Conservation (phyloP, 2,888 invertebrate genomes). For the Anorthoa munda region DNA sequence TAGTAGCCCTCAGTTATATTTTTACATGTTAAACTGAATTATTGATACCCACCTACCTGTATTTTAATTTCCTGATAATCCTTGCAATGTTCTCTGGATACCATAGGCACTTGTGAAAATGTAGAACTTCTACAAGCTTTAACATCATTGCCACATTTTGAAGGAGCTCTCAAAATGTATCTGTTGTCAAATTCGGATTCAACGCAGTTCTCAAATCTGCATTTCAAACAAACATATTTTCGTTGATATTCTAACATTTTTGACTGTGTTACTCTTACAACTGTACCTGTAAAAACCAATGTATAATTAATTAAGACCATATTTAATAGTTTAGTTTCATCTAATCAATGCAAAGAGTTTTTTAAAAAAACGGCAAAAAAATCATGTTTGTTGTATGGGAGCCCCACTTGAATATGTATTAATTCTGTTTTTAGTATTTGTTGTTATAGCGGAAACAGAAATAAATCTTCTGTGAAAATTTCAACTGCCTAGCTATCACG, state of each 20-base stretch:
- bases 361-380: too few species aligned
- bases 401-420: too few species aligned
- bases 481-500: too few species aligned
- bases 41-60: slow-evolving; percentile 87
- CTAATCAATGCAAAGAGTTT: too few species aligned
- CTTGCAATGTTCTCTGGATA: slow-evolving; percentile 92
- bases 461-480: too few species aligned
- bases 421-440: too few species aligned
- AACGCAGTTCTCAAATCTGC: slow-evolving; percentile 92
- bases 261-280: slow-evolving; percentile 94
- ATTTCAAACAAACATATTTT: slow-evolving; percentile 94
- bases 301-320: neutral
- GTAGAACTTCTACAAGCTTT: slow-evolving; percentile 90
- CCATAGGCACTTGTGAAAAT: slow-evolving; percentile 88
- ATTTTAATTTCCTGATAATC: slow-evolving; percentile 97
- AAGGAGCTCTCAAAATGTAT: slow-evolving; percentile 91
- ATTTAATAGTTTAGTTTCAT: neutral
- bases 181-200: slow-evolving; percentile 93
- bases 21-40: neutral
- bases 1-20: too few species aligned
- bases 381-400: too few species aligned
- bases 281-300: slow-evolving; percentile 91
- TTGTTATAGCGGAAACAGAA: too few species aligned
- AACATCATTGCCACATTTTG: slow-evolving; percentile 90
- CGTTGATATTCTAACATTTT: slow-evolving; percentile 95